Conservation (phyloP, 2,888 invertebrate genomes). For the Thecocarcelia acutangulata region DNA sequence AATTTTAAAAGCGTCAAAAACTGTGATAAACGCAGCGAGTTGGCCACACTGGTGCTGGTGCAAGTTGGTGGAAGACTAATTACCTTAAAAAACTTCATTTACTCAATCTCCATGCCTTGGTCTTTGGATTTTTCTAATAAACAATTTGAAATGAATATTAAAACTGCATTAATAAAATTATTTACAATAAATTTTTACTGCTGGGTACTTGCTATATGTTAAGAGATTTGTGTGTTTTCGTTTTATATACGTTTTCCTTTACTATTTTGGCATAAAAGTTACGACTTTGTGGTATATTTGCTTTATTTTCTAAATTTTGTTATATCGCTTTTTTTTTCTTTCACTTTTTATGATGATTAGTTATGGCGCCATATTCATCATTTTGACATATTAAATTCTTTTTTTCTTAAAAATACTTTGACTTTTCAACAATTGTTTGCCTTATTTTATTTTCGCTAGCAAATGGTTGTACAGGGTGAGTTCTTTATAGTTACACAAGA, state of each 20-base stretch:
- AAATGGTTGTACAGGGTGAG: no score
- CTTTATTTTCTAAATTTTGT: background rate
- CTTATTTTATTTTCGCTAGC: background rate
- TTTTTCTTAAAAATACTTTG: background rate
- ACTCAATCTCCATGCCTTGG: no score
- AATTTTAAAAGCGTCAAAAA: no score
- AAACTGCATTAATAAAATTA: no score
- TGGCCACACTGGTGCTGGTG: no score
- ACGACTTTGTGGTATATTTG: background rate
- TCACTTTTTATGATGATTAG: constrained; percentile 60
- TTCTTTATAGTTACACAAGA: no score
- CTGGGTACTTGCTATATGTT: background rate
- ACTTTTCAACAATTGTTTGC: constrained; percentile 6
- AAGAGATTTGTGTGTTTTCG: background rate
- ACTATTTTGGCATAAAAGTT: background rate
- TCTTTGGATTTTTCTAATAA: no score
- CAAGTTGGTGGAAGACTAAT: no score
- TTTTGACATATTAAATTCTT: constrained; percentile 31
- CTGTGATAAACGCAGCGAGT: no score
- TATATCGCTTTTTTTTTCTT: background rate
- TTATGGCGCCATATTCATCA: constrained; percentile 65
- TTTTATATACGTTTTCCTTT: background rate
- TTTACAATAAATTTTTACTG: no score
- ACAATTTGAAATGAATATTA: no score
- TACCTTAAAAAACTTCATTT: no score